Percentiles rank a stretch among this genome's conserved stretches.
Conservation (phyloP, 2,888 invertebrate genomes). For the Rhaphigaster nebulosa region DNA sequence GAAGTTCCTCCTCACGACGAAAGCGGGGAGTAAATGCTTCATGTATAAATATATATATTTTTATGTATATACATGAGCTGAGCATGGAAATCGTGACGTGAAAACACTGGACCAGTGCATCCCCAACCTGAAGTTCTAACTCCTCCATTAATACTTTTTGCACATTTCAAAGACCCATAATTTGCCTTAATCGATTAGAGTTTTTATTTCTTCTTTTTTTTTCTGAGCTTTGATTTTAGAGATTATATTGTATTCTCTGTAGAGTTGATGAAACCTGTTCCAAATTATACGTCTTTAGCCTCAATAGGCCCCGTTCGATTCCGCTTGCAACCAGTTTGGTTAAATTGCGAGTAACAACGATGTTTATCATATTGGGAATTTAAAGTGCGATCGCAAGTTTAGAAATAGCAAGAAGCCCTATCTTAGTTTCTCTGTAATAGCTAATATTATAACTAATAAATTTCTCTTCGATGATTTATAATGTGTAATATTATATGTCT, state of each 20-base stretch:
- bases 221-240: neutral
- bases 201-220: neutral
- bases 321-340: constrained; percentile 4
- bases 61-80: neutral
- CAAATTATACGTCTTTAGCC: neutral
- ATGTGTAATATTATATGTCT: neutral
- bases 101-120: neutral
- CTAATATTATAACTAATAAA: neutral
- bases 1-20: neutral
- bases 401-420: neutral
- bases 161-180: constrained; percentile 11
- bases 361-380: constrained; percentile 6
- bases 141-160: neutral
- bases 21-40: neutral
- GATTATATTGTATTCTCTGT: neutral
- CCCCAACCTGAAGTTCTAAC: neutral
- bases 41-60: neutral
- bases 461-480: neutral
- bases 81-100: neutral
- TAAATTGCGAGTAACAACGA: constrained; percentile 17
- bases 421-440: neutral
- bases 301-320: neutral
- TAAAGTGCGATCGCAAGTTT: neutral
- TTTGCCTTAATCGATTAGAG: neutral
- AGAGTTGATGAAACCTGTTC: neutral